phyloP scores from a whole-genome alignment of 2,797 vertebrate species.

The Lerista edwardsae region DNA sequence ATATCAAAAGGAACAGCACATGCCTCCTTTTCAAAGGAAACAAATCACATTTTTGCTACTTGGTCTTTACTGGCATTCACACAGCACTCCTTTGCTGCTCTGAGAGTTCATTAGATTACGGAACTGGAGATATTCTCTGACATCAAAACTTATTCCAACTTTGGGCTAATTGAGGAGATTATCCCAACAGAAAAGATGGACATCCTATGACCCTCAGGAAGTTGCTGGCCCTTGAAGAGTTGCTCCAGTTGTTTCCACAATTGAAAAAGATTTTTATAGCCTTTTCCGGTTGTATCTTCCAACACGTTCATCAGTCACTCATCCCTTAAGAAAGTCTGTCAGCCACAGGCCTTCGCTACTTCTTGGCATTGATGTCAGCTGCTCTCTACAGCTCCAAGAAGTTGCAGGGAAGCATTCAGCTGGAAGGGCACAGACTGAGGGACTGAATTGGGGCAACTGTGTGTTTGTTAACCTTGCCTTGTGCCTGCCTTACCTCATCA shows the following conservation, averaged over 20 bases:
- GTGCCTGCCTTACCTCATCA: no score
- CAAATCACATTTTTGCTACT: background rate
- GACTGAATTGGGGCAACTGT: no score
- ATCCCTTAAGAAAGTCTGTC: background rate
- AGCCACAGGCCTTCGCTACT: background rate
- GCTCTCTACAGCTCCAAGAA: background rate
- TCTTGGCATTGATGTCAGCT: background rate
- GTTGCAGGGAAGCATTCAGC: background rate
- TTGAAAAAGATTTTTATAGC: background rate
- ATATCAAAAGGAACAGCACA: no score
- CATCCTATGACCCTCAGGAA: background rate
- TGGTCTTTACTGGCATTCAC: background rate
- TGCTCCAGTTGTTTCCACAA: background rate
- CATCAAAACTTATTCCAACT: background rate
- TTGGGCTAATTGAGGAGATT: background rate
- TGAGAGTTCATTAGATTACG: background rate
- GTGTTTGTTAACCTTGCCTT: no score
- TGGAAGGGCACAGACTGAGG: background rate
- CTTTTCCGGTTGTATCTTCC: background rate
- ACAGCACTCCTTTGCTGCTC: background rate
- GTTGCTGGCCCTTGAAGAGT: background rate
- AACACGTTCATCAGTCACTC: background rate
- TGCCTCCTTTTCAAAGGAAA: constrained; percentile 2
- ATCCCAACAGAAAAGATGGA: background rate
- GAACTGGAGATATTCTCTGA: background rate